These are phyloP conservation scores for Drosophila aff. DNA, from an alignment of 1,140 invertebrate genomes.

Conservation along the genomic window DNA sequence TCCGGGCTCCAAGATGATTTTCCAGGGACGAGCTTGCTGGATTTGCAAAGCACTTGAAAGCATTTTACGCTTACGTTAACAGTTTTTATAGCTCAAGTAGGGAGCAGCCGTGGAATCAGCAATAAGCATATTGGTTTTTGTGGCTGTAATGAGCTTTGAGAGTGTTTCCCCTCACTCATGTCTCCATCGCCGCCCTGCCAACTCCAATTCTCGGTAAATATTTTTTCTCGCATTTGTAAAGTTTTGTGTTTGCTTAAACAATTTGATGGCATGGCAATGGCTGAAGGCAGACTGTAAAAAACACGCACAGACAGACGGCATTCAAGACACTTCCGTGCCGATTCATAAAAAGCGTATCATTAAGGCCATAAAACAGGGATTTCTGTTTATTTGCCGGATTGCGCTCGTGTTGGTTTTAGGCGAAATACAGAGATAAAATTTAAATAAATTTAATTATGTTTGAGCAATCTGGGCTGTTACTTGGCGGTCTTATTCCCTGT, in stretches of 20 bases:
- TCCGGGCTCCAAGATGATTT: conserved; percentile 39
- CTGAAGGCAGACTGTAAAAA: conserved; percentile 12
- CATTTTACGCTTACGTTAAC: conserved; percentile 82
- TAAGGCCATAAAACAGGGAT: conserved; percentile 79
- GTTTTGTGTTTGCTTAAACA: conserved; percentile 82
- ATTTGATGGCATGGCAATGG: conserved; percentile 69
- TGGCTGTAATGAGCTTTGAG: conserved; percentile 74
- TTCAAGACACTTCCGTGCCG: conserved; percentile 72
- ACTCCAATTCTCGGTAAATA: conserved; percentile 64
- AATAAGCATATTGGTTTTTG: conserved; percentile 84
- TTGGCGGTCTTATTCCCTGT: conserved; percentile 25
- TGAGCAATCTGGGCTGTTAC: conserved; percentile 42
- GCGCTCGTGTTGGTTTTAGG: conserved; percentile 49
- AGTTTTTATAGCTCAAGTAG: conserved; percentile 72
- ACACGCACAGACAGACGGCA: conserved; percentile 17
- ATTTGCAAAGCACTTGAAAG: conserved; percentile 81
- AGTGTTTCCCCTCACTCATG: conserved; percentile 4
- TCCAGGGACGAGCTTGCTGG: conserved; percentile 36
- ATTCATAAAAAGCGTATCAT: conserved; percentile 82
- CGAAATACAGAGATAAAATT: conserved; percentile 56
- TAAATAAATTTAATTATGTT: conserved; percentile 84
- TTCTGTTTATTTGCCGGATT: conserved; percentile 78
- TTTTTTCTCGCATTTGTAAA: conserved; percentile 73
- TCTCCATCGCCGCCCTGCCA: not conserved
- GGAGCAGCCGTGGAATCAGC: conserved; percentile 40